These are phyloP conservation scores for Rhamnusium bicolor DNA, from an alignment of 2,888 invertebrate species.

Conservation along the genomic window DNA sequence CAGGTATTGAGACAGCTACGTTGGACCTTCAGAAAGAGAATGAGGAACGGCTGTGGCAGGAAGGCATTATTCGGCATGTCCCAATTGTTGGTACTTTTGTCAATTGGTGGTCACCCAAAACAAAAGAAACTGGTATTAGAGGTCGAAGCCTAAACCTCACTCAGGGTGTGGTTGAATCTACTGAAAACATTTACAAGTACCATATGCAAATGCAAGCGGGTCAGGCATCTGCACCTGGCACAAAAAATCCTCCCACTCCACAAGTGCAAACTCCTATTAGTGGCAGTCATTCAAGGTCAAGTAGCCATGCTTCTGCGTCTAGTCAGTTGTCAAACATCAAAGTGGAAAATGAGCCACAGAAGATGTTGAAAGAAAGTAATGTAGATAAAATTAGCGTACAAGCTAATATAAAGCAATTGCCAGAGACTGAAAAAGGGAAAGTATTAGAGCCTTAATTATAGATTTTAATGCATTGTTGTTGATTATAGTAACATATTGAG, in stretches of 20 bases:
- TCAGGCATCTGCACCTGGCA: conserved; percentile 71
- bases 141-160: conserved; percentile 88
- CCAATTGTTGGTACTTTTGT: conserved; percentile 95
- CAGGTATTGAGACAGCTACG: conserved; percentile 94
- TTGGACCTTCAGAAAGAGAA: conserved; percentile 93
- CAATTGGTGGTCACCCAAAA: conserved; percentile 94
- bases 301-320: conserved; percentile 73
- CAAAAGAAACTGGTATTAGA: conserved; percentile 83
- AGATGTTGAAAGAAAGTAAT: conserved; percentile 23
- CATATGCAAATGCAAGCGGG: conserved; percentile 86
- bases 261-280: conserved; percentile 80
- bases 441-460: conserved; percentile 29
- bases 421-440: conserved; percentile 32
- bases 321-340: conserved; percentile 51
- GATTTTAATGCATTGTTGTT: conserved; percentile 9
- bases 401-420: conserved; percentile 15
- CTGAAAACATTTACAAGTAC: conserved; percentile 85
- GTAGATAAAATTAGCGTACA: conserved; percentile 16
- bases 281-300: conserved; percentile 77
- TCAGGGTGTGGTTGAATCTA: conserved; percentile 86
- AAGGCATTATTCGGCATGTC: conserved; percentile 93
- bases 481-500: conserved; percentile 22
- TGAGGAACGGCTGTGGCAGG: conserved; percentile 92
- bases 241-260: conserved; percentile 79
- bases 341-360: conserved; percentile 37